Evolutionary conservation across 2,888 invertebrate species (phyloP), one percentile per base, ranked within the genome.

Genomic region (Tupiocoris notatus): DNA sequence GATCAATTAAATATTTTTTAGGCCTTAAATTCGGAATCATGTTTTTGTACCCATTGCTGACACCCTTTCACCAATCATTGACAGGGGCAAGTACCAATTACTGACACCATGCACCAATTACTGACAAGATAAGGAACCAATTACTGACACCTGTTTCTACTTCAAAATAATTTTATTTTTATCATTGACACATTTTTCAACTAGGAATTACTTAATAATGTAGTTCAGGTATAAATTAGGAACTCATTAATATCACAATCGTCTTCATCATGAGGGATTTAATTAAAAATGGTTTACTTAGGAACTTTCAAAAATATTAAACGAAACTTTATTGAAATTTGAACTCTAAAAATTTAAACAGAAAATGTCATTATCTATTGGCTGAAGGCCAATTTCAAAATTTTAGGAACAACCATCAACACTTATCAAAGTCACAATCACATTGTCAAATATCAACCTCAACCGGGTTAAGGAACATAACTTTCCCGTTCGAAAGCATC

Each of bases 91-190:
- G 39, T 7, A 39, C 39, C 39, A 39, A 39, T 59, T 59, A 59
- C 59, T 59, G 59, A 59, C 20, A 59, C 16, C 59, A 3, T 59
- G 59, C n/a, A 59, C 16, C 59, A 59, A n/a, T 6, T 59, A 9
- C 59, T n/a, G n/a, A n/a, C n/a, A n/a, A n/a, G n/a, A n/a, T n/a
- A n/a, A n/a, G n/a, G 20, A 59, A 9, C 16, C 20, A 59, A 59
- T 59, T 59, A n/a, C 25, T 59, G 18, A 59, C 12, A 17, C 21
- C 21, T n/a, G 23, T 24, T 24, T 20, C 9, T 17, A 65, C 9
- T 65, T 65, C n/a, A n/a, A 65, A 65, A 65, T 64, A 20, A 21
- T 21, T 7, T 2, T 63, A 21, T 22, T 7, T n/a, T 63, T 63
- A 2, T 2, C 3, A 22, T 2, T 23, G n/a, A 24, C 17, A 24